Percentiles rank a stretch among this genome's conserved stretches.
These are phyloP conservation scores for Trematocara variabile DNA, from an alignment of 2,113 vertebrate species.

Conservation along the genomic window DNA sequence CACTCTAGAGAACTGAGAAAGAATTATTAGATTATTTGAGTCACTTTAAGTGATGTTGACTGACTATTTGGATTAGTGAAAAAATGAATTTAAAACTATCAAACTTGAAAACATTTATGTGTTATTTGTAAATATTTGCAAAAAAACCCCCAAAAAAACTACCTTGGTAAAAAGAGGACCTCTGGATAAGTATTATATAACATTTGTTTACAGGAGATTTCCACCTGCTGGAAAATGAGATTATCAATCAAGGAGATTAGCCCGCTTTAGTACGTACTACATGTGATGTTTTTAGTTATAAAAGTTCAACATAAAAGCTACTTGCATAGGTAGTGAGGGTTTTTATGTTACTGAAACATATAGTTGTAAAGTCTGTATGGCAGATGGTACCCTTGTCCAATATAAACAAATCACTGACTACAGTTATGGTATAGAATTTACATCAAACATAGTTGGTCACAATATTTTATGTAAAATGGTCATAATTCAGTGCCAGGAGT, in stretches of 20 bases:
- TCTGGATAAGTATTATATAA: neutral
- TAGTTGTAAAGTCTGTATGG: neutral
- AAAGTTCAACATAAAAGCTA: neutral
- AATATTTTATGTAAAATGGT: neutral
- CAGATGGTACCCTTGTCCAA: slow-evolving; percentile 5
- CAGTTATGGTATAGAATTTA: neutral
- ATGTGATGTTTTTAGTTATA: neutral
- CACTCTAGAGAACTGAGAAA: neutral
- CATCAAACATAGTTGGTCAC: neutral
- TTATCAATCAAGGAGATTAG: slow-evolving; percentile 29
- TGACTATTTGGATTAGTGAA: neutral
- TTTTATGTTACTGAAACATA: slow-evolving; percentile 12
- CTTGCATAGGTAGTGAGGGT: neutral
- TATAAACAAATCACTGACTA: neutral
- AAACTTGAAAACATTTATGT: neutral
- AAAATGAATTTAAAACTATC: neutral
- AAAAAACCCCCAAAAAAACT: neutral
- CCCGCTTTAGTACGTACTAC: neutral
- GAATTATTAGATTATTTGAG: neutral
- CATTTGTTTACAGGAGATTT: neutral
- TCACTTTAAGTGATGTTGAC: neutral
- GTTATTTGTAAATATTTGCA: neutral
- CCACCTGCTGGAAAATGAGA: neutral
- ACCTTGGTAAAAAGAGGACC: neutral
- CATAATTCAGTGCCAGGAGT: neutral